Conservation (phyloP, 2,797 vertebrate genomes). For the Chelon labrosus region DNA sequence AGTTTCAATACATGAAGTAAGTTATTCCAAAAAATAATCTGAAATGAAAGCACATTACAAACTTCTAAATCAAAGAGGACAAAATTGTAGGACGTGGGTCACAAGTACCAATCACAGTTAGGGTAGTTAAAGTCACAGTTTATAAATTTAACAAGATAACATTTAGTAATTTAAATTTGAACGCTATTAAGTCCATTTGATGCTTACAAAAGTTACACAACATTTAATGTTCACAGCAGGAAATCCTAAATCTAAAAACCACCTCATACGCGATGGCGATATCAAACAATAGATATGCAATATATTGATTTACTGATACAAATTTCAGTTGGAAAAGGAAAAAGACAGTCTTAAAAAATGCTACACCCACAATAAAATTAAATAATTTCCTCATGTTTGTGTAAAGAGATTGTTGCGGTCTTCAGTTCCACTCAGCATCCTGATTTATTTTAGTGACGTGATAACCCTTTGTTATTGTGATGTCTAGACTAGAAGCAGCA, state of each 20-base stretch:
- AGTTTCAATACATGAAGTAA: no score
- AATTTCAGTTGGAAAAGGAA: slow-evolving; percentile 55
- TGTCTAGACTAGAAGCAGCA: background rate
- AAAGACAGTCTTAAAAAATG: slow-evolving; percentile 47
- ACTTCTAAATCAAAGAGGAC: no score
- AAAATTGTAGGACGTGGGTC: no score
- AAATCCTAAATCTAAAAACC: slow-evolving; percentile 55
- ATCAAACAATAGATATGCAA: slow-evolving; percentile 30
- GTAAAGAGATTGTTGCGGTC: slow-evolving; percentile 35
- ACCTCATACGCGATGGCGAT: slow-evolving; percentile 24
- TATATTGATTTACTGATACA: slow-evolving; percentile 20
- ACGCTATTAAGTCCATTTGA: no score
- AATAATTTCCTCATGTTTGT: slow-evolving; percentile 52
- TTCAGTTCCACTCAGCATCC: slow-evolving; percentile 36
- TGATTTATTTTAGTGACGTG: background rate
- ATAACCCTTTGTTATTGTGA: background rate
- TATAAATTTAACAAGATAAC: no score
- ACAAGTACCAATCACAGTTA: no score
- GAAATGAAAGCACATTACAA: no score
- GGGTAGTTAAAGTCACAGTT: no score
- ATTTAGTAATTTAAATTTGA: no score
- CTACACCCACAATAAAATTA: slow-evolving; percentile 60
- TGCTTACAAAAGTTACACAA: slow-evolving; percentile 21
- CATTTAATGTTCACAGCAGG: slow-evolving; percentile 35
- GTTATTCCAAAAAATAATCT: no score